Conservation (phyloP, 1,140 invertebrate species). For the Papilio polyxenes region DNA sequence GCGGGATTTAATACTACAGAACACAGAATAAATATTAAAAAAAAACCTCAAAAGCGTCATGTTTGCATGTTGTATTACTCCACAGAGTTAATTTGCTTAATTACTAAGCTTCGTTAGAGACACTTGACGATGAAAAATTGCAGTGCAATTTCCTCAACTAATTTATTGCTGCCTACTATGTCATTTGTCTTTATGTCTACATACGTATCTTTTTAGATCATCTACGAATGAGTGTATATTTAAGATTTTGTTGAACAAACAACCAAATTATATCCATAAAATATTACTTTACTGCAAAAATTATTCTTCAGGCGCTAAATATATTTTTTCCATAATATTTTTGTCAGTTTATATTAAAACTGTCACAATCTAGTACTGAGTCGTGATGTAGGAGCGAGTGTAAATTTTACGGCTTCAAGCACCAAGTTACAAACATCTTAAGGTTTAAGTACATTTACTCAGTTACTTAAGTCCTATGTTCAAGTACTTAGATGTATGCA, state of each 20-base stretch:
- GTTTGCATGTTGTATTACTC: background rate
- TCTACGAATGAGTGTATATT: background rate
- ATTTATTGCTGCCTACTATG: background rate
- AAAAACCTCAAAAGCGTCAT: background rate
- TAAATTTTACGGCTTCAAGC: constrained; percentile 14
- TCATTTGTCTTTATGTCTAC: background rate
- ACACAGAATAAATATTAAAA: background rate
- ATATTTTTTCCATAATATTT: background rate
- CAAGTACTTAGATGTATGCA: constrained; percentile 14
- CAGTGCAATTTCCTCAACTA: constrained; percentile 10
- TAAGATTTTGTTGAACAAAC: background rate
- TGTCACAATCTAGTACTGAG: background rate
- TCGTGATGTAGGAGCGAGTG: background rate
- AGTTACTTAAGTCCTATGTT: constrained; percentile 19
- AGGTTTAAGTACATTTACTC: constrained; percentile 22
- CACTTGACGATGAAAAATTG: constrained; percentile 28
- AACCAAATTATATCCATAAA: background rate
- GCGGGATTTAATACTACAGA: too few species aligned
- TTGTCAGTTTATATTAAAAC: background rate
- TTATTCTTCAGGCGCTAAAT: background rate
- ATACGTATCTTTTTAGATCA: background rate
- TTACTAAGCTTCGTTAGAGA: constrained; percentile 15
- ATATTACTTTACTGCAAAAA: background rate
- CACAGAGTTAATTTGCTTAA: constrained; percentile 18
- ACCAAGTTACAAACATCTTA: constrained; percentile 19